Conservation (phyloP, 2,888 invertebrate genomes). For the Zhuqinia jingwanae region DNA sequence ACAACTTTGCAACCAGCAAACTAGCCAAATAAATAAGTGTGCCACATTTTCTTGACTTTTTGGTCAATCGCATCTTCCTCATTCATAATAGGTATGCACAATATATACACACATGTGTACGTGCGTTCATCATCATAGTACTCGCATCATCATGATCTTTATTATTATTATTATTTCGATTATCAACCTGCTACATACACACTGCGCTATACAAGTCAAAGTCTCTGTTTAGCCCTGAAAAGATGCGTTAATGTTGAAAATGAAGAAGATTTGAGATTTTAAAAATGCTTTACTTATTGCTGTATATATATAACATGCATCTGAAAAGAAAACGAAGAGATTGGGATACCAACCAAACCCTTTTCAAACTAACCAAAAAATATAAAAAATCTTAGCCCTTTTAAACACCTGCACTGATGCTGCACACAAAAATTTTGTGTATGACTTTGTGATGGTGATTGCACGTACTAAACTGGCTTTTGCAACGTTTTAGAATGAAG, state of each 20-base stretch:
- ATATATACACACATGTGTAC: conserved; percentile 1
- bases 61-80: conserved; percentile 50
- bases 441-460: conserved; percentile 8
- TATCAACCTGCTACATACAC: neutral
- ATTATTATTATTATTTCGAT: no score
- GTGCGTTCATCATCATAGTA: neutral
- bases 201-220: conserved; percentile 38
- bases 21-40: conserved; percentile 61
- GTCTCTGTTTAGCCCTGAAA: conserved; percentile 37
- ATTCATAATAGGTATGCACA: neutral
- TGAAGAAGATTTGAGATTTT: conserved; percentile 9
- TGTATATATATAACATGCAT: neutral
- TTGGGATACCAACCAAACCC: no score
- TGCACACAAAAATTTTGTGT: no score
- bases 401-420: conserved; percentile 26
- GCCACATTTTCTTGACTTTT: conserved; percentile 69
- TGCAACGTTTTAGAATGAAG: conserved; percentile 24
- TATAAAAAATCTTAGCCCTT: no score
- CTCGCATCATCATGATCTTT: neutral
- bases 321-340: conserved; percentile 46
- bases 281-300: conserved; percentile 5
- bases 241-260: conserved; percentile 50
- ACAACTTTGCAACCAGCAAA: neutral
- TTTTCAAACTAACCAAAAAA: neutral
- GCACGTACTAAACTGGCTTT: conserved; percentile 65